These are phyloP conservation scores for Camponotus fellah DNA, from an alignment of 2,888 invertebrate genomes.

Conservation along the genomic window DNA sequence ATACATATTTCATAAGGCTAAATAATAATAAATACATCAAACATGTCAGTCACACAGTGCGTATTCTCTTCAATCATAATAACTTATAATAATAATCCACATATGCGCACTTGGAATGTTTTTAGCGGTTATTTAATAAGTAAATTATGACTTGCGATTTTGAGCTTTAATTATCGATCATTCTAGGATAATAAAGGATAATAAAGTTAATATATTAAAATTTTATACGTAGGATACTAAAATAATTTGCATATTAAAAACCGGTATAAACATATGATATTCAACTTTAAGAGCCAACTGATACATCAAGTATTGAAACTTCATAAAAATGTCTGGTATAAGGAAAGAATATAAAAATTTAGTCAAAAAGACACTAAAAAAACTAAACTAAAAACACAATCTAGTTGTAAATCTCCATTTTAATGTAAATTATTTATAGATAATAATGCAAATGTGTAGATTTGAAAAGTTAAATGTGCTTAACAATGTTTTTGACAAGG, in stretches of 20 bases:
- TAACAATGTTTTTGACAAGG: background rate
- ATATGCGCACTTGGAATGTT: background rate
- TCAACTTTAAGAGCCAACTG: background rate
- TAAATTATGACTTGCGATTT: background rate
- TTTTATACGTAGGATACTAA: background rate
- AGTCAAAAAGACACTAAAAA: no score
- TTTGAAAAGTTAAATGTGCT: background rate
- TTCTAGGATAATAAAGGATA: background rate
- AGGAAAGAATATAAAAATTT: background rate
- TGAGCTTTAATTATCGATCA: background rate
- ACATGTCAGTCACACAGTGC: background rate
- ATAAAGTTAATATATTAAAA: background rate
- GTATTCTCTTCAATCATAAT: background rate
- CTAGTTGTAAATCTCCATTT: background rate
- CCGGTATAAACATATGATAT: background rate
- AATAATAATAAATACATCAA: background rate
- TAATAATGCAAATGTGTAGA: background rate
- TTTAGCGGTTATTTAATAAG: background rate
- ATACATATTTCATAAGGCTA: background rate
- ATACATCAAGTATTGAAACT: background rate
- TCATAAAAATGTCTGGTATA: background rate
- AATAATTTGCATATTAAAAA: background rate
- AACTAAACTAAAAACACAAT: background rate
- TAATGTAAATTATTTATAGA: background rate
- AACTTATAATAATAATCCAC: background rate